Conservation (phyloP, 2,888 invertebrate species). For the Norana najaformis region DNA sequence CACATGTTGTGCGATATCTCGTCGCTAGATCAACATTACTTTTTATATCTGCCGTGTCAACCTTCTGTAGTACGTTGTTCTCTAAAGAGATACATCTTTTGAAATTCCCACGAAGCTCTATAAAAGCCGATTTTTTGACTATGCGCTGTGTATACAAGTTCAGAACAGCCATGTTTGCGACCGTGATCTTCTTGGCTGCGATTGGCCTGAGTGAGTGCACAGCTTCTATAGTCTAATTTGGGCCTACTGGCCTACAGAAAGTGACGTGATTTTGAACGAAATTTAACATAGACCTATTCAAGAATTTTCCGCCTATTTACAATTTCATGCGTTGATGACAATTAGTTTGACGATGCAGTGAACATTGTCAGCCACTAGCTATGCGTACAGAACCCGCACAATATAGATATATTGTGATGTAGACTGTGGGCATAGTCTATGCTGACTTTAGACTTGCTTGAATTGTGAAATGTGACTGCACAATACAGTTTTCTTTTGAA, state of each 20-base stretch:
- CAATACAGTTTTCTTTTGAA: too few relatives aligned
- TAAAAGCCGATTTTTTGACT: background rate
- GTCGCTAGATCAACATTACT: background rate
- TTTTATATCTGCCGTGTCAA: background rate
- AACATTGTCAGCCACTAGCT: too few relatives aligned
- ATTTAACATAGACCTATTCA: too few relatives aligned
- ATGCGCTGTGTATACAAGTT: background rate
- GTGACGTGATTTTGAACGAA: background rate
- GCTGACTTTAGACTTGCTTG: too few relatives aligned
- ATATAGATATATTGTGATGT: too few relatives aligned
- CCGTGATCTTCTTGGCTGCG: background rate
- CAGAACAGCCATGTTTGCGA: background rate
- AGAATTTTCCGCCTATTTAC: too few relatives aligned
- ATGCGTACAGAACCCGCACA: too few relatives aligned
- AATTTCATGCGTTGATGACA: too few relatives aligned
- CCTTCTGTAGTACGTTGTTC: background rate
- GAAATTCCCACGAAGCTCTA: background rate
- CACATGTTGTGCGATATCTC: background rate
- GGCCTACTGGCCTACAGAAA: background rate
- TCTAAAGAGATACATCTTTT: background rate
- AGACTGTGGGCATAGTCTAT: too few relatives aligned
- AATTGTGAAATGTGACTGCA: too few relatives aligned
- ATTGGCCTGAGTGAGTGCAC: constrained; percentile 13
- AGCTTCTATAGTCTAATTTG: background rate
- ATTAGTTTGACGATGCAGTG: too few relatives aligned